Conservation (phyloP, 2,113 vertebrate species). For the Rallus limicola region DNA sequence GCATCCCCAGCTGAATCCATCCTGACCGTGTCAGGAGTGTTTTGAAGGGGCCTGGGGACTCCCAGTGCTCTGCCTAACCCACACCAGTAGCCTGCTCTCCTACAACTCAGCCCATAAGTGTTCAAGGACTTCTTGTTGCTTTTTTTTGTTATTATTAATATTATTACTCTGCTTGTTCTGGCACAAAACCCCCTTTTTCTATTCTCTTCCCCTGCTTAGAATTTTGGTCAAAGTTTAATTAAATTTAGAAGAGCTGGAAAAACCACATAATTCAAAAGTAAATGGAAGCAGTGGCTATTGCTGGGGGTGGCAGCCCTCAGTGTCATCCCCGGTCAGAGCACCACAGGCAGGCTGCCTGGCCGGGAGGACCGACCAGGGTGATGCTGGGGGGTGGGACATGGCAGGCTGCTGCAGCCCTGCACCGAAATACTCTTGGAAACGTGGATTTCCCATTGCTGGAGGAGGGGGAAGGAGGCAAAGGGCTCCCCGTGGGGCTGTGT, state of each 20-base stretch:
- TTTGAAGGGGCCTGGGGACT: not conserved
- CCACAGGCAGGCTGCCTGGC: not conserved
- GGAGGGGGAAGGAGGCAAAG: not conserved
- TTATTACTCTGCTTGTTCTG: slow-evolving; percentile 28
- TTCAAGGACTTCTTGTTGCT: not conserved
- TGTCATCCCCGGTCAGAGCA: not conserved
- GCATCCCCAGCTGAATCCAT: fast-evolving
- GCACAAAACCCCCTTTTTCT: not conserved
- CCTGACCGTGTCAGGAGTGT: not conserved
- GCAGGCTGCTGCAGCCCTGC: not conserved
- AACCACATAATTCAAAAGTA: slow-evolving; percentile 32
- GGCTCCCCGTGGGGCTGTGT: not conserved
- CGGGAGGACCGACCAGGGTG: not conserved
- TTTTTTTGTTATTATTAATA: slow-evolving; percentile 43
- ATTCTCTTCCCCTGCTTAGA: not conserved
- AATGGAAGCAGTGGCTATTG: not conserved
- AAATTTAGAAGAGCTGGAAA: slow-evolving; percentile 6
- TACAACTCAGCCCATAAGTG: not conserved
- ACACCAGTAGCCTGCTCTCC: not conserved
- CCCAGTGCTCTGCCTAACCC: not conserved
- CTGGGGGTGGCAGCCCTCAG: not conserved
- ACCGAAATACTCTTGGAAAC: fast-evolving
- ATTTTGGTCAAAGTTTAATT: slow-evolving; percentile 62
- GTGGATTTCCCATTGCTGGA: not conserved
- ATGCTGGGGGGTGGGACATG: fast-evolving